A percentile compares a stretch with the other conserved stretches of the same genome.
Evolutionary conservation across 2,888 invertebrate species (phyloP).

Genomic region (Pyrocoelia pectoralis): DNA sequence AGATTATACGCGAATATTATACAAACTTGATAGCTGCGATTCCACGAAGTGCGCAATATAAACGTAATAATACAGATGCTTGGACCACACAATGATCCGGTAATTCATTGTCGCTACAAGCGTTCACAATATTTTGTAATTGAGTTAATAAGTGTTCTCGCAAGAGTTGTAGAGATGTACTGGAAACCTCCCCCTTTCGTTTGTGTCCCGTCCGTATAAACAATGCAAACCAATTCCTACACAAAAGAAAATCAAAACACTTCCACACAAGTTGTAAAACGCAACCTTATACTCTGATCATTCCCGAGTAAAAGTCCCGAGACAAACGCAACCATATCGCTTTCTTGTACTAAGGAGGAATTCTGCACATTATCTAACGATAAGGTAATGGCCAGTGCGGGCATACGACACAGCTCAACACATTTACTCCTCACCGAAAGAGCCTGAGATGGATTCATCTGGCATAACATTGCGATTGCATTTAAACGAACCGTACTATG

Average conservation of each 20-base stretch:
- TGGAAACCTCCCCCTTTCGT: constrained; percentile 77
- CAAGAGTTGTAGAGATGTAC: constrained; percentile 72
- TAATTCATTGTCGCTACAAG: constrained; percentile 67
- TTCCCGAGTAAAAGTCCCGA: constrained; percentile 87
- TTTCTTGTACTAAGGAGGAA: constrained; percentile 47
- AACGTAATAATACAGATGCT: constrained; percentile 86
- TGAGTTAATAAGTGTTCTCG: constrained; percentile 80
- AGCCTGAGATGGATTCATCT: constrained; percentile 89
- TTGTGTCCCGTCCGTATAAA: constrained; percentile 90
- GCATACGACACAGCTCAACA: constrained; percentile 88
- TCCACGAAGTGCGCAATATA: constrained; percentile 92
- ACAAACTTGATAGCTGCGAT: constrained; percentile 89
- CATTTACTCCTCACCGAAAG: constrained; percentile 86
- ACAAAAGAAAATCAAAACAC: background rate
- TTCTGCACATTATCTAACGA: constrained; percentile 69
- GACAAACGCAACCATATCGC: constrained; percentile 65
- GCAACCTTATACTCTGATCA: constrained; percentile 75
- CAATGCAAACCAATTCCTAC: constrained; percentile 88
- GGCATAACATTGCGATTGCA: constrained; percentile 82
- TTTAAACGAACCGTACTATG: constrained; percentile 78
- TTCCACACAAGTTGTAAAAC: background rate
- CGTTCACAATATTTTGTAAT: constrained; percentile 70
- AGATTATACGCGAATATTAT: background rate
- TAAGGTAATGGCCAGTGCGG: constrained; percentile 84
- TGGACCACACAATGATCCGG: constrained; percentile 77